These are phyloP conservation scores for Leucozona laternaria DNA, from an alignment of 2,888 invertebrate species.

Conservation along the genomic window DNA sequence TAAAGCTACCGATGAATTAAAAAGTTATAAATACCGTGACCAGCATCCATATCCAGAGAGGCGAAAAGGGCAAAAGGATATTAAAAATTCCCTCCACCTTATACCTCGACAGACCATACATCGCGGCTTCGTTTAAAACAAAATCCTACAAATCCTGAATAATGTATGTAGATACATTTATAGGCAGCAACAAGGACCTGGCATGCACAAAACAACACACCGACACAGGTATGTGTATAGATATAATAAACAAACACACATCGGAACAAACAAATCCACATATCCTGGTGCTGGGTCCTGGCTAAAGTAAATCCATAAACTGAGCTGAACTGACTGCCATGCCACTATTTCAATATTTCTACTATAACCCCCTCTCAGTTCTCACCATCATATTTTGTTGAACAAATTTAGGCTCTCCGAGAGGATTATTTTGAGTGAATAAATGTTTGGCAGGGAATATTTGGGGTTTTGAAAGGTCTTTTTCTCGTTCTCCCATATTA, in stretches of 20 bases:
- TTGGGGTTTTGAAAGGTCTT: slow-evolving; percentile 3
- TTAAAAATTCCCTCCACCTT: slow-evolving; percentile 42
- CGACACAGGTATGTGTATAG: slow-evolving; percentile 27
- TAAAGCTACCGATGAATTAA: slow-evolving; percentile 65
- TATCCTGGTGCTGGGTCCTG: slow-evolving; percentile 8
- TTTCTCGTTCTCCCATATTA: background rate
- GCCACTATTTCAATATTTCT: slow-evolving; percentile 23
- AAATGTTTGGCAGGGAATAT: slow-evolving; percentile 41
- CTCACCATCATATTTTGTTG: slow-evolving; percentile 22
- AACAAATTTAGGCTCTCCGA: slow-evolving; percentile 28
- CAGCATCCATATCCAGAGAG: slow-evolving; percentile 32
- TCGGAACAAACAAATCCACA: background rate
- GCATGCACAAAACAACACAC: background rate
- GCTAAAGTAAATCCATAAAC: slow-evolving; percentile 35
- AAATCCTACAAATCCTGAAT: slow-evolving; percentile 67
- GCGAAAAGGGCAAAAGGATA: slow-evolving; percentile 35
- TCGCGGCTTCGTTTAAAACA: slow-evolving; percentile 21
- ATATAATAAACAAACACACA: background rate
- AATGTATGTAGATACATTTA: slow-evolving; percentile 59
- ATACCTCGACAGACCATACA: background rate
- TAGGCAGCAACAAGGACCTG: background rate
- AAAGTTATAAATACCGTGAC: slow-evolving; percentile 67
- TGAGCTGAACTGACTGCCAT: slow-evolving; percentile 8
- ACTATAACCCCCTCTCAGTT: background rate
- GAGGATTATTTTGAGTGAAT: slow-evolving; percentile 48